Evolutionary conservation across 1,140 invertebrate species (phyloP).

Genomic region (Leptinotarsa texana): DNA sequence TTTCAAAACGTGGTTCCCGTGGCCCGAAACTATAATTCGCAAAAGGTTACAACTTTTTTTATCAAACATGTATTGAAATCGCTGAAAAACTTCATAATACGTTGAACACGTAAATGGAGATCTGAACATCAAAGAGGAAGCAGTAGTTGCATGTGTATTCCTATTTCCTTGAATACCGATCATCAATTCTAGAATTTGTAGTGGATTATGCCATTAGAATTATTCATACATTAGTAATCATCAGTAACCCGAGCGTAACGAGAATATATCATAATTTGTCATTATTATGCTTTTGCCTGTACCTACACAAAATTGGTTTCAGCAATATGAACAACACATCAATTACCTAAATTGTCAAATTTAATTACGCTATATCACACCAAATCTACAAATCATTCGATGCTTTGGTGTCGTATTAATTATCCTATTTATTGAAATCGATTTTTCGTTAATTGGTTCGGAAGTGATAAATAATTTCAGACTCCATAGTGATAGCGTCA

Average conservation of each 20-base stretch:
- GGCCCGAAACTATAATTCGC: too few relatives aligned
- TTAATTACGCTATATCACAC: neutral
- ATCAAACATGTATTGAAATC: too few relatives aligned
- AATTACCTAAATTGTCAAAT: neutral
- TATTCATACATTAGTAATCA: neutral
- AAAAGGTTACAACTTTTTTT: too few relatives aligned
- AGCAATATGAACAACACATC: conserved; percentile 2
- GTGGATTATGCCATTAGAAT: neutral
- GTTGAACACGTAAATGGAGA: too few relatives aligned
- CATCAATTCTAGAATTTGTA: too few relatives aligned
- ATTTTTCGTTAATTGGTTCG: neutral
- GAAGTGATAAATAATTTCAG: neutral
- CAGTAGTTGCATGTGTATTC: too few relatives aligned
- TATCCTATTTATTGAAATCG: neutral
- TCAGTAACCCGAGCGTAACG: neutral
- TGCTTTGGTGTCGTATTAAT: neutral
- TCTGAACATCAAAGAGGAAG: too few relatives aligned
- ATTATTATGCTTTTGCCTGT: neutral
- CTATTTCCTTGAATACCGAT: too few relatives aligned
- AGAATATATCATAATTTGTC: neutral
- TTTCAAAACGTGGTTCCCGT: too few relatives aligned
- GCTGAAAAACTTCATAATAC: too few relatives aligned
- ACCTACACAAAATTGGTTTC: neutral
- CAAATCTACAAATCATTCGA: neutral
- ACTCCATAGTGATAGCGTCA: neutral